Evolutionary conservation across 2,888 invertebrate genomes (phyloP), one percentile per base, ranked within the genome.

Genomic region (Drosophila ezoana): DNA sequence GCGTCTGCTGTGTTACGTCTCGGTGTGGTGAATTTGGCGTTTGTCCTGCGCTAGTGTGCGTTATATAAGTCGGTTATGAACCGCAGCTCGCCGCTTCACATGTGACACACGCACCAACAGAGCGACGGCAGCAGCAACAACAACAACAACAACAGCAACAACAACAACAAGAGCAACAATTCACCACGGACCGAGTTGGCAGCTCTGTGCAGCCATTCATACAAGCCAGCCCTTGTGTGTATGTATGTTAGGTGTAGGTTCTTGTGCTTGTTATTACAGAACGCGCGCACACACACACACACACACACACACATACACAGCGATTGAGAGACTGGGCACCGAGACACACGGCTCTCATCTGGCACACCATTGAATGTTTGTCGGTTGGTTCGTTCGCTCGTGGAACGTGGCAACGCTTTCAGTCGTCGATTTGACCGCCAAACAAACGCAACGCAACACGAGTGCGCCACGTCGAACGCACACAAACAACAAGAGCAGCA

Each of bases 341-440:
- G 64, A 64, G 65, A 23, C 49, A 40, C 40, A 43, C 52, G 56
- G 53, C 62, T 69, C 74, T 72, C 72, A 62, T 68, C 58, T 72
- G 62, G 57, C 56, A 66, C 75, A 69, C 70, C 63, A 70, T 76
- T 57, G 41, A 65, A 71, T 52, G 76, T 64, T 72, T 71, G 69
- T 68, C 54, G 61, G 45, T 56, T 56, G 59, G 16, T 59, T 48
- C 23, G 57, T 40, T 47, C 47, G 58, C 60, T 68, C 68, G 72
- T 77, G 72, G 72, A 68, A 65, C 73, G 76, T 78, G 75, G 75
- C 81, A 80, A 72, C 85, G 80, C 80, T 81, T 78, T 90, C 89
- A 90, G 91, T 90, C 89, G 89, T 85, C 81, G 76, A 89, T 91
- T 87, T 87, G 90, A 89, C 87, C 91, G 90, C 90, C 89, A 87